Evolutionary conservation across 2,888 invertebrate species (phyloP).

Genomic region (Drosophila monieri): DNA sequence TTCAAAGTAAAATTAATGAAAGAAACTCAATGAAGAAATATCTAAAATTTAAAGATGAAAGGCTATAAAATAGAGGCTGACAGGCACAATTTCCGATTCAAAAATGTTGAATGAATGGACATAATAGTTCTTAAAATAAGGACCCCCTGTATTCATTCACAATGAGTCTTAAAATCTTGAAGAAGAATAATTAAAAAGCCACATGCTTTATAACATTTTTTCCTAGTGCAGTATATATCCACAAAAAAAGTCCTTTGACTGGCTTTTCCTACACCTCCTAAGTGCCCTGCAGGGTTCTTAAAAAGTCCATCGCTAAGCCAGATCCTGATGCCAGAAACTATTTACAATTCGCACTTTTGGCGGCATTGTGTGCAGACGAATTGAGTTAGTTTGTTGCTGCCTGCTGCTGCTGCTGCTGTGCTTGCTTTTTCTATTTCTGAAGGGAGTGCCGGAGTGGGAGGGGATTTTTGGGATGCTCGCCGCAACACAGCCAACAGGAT

Average conservation of each 20-base stretch:
- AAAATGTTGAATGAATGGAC: too few species aligned
- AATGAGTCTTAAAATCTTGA: too few species aligned
- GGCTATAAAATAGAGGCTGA: too few species aligned
- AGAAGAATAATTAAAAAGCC: too few species aligned
- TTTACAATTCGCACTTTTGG: slow-evolving; percentile 64
- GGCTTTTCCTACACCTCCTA: slow-evolving; percentile 10
- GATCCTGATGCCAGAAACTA: slow-evolving; percentile 50
- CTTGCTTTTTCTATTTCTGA: background rate
- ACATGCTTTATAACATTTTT: background rate
- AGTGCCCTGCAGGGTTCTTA: slow-evolving; percentile 12
- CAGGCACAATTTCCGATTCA: too few species aligned
- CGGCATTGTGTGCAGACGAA: slow-evolving; percentile 50
- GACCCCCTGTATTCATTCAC: too few species aligned
- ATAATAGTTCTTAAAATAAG: too few species aligned
- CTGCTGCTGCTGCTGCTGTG: slow-evolving; percentile 18
- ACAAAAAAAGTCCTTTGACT: slow-evolving; percentile 2
- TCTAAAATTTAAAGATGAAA: too few species aligned
- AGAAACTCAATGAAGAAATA: too few species aligned
- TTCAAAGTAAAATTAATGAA: too few species aligned
- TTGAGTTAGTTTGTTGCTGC: slow-evolving; percentile 55
- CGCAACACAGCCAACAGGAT: slow-evolving; percentile 39
- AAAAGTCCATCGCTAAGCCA: slow-evolving; percentile 30
- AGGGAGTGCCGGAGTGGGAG: background rate
- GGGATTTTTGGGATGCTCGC: slow-evolving; percentile 30
- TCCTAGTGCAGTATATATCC: background rate